phyloP scores from a whole-genome alignment of 1,140 invertebrate species.

The Drosophila suzukii region DNA sequence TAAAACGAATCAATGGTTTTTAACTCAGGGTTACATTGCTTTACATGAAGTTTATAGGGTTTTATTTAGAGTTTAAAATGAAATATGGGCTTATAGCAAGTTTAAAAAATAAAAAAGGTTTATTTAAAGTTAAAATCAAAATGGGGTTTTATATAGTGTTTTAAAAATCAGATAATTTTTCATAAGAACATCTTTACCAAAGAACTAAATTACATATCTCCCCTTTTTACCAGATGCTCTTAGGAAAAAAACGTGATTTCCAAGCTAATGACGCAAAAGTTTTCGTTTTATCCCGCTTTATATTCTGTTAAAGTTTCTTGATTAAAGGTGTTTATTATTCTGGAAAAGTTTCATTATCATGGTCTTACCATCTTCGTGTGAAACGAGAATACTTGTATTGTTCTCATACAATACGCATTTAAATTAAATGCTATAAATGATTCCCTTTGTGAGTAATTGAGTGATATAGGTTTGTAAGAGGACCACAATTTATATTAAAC shows the following conservation, averaged over 20 bases:
- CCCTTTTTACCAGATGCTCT: background rate
- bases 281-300: slow-evolving; percentile 9
- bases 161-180: too few species aligned
- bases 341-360: slow-evolving; percentile 16
- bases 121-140: too few species aligned
- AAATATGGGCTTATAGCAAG: too few species aligned
- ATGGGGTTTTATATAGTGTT: too few species aligned
- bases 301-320: background rate
- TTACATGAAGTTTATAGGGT: too few species aligned
- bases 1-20: too few species aligned
- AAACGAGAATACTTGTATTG: slow-evolving; percentile 1
- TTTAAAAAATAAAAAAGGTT: too few species aligned
- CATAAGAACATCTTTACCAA: background rate
- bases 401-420: slow-evolving; percentile 1
- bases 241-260: slow-evolving; percentile 12
- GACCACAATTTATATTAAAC: too few species aligned
- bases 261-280: background rate
- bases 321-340: slow-evolving; percentile 9
- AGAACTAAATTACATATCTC: background rate
- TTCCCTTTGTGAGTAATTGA: background rate
- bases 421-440: slow-evolving; percentile 8
- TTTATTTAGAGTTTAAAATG: too few species aligned
- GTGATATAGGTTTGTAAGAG: background rate
- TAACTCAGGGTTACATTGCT: too few species aligned
- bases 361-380: slow-evolving; percentile 1